These are phyloP conservation scores for Plectrocnemia conspersa DNA, from an alignment of 1,140 invertebrate species.

Conservation along the genomic window DNA sequence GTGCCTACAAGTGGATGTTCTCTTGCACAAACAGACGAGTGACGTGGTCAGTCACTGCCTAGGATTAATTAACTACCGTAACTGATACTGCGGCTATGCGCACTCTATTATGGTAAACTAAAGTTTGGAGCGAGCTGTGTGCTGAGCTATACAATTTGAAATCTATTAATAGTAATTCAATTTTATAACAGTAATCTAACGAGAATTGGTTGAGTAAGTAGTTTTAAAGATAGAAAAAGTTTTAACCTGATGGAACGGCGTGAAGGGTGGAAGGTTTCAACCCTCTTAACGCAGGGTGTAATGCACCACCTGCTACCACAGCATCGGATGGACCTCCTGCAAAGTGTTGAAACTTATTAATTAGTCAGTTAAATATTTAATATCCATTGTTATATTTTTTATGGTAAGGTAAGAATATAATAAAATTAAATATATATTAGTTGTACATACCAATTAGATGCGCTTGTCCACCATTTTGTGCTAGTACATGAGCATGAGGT, in stretches of 20 bases:
- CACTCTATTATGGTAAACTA: too few species aligned
- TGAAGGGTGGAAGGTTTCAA: slow-evolving; percentile 51
- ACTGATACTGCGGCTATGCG: too few species aligned
- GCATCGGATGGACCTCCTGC: slow-evolving; percentile 40
- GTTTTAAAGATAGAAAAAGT: neutral
- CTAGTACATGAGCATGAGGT: slow-evolving; percentile 27
- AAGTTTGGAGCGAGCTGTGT: too few species aligned
- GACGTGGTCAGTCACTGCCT: neutral
- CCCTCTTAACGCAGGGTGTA: slow-evolving; percentile 54
- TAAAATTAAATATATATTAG: too few species aligned
- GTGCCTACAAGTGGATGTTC: too few species aligned
- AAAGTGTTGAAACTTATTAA: slow-evolving; percentile 1
- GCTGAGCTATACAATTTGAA: too few species aligned
- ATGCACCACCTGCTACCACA: slow-evolving; percentile 44
- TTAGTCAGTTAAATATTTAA: too few species aligned
- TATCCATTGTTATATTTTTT: neutral
- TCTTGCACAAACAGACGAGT: too few species aligned
- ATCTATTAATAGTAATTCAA: too few species aligned
- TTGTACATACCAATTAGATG: slow-evolving; percentile 31
- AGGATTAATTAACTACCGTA: neutral
- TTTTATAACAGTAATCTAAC: neutral
- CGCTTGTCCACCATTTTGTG: slow-evolving; percentile 31
- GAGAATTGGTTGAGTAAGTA: neutral
- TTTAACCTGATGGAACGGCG: slow-evolving; percentile 39
- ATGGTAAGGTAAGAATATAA: neutral